A percentile compares a stretch with the other conserved stretches of the same genome.
Conservation (phyloP, 2,113 vertebrate species). For the Dipodomys spectabilis region DNA sequence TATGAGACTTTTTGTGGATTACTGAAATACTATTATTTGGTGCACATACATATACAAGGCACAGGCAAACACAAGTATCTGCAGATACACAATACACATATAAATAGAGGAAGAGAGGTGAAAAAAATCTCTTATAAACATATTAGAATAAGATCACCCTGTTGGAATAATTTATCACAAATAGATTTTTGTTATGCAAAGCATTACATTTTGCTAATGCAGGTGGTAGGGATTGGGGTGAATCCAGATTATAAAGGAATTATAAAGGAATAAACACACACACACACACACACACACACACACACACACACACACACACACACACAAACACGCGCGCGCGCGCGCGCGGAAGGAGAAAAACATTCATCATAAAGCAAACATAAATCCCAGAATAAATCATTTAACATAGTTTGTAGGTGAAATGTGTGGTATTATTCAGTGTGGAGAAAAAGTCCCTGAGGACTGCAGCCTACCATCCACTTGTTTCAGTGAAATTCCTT, state of each 20-base stretch:
- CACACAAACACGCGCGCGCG: not conserved
- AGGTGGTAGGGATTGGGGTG: not conserved
- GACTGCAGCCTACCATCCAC: rapidly evolving
- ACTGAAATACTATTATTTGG: not conserved
- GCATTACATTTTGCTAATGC: not conserved
- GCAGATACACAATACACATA: not conserved
- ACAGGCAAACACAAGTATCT: too few species aligned
- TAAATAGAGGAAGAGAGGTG: not conserved
- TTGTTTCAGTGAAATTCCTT: not conserved
- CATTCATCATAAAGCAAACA: not conserved
- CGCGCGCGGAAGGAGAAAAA: not conserved
- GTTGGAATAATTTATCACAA: not conserved
- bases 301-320: not conserved
- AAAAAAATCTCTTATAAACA: not conserved
- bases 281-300: not conserved
- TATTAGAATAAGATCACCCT: not conserved
- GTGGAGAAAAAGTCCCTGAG: not conserved
- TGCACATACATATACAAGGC: not conserved
- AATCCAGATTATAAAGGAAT: not conserved
- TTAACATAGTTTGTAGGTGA: not conserved
- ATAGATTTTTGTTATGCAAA: not conserved
- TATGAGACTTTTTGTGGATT: not conserved
- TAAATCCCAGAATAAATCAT: not conserved
- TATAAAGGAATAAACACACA: not conserved
- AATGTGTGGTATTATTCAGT: not conserved